These are phyloP conservation scores for Stegophylla sp. DNA, from an alignment of 2,888 invertebrate genomes.

Conservation along the genomic window DNA sequence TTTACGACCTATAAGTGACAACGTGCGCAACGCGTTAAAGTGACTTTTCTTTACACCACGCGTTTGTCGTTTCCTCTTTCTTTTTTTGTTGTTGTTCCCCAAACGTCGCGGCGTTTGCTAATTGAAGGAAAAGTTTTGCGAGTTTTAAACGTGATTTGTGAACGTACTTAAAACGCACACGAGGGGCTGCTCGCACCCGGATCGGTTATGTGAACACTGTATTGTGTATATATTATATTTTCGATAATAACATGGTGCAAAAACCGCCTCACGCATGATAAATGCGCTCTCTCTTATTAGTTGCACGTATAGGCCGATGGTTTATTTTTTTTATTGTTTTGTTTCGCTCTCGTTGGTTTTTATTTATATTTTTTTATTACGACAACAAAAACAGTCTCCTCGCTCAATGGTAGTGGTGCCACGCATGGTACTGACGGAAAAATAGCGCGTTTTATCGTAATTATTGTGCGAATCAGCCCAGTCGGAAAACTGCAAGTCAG, in stretches of 20 bases:
- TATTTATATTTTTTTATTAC: conserved; percentile 35
- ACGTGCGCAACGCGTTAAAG: not conserved
- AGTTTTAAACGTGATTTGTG: conserved; percentile 48
- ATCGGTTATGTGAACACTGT: conserved; percentile 5
- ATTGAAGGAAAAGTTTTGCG: conserved; percentile 46
- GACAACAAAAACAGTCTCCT: not conserved
- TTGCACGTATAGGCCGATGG: conserved; percentile 3
- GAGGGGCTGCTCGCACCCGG: not conserved
- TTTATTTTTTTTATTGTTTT: not conserved
- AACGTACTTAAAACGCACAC: conserved; percentile 5
- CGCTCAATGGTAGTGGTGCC: not conserved
- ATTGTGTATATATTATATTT: too few relatives aligned
- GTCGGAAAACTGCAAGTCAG: conserved; percentile 13
- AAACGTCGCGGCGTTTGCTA: conserved; percentile 20
- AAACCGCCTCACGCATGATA: conserved; percentile 11
- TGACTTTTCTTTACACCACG: conserved; percentile 25
- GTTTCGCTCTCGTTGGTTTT: not conserved
- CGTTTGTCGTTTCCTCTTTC: not conserved
- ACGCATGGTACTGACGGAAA: not conserved
- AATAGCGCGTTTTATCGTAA: not conserved
- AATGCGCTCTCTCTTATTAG: conserved; percentile 38
- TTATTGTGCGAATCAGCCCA: not conserved
- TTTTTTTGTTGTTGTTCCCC: not conserved
- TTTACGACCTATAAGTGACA: conserved; percentile 29
- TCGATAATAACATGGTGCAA: not conserved